These are phyloP conservation scores for Mythimna ferrago DNA, from an alignment of 2,888 invertebrate species.

Conservation along the genomic window DNA sequence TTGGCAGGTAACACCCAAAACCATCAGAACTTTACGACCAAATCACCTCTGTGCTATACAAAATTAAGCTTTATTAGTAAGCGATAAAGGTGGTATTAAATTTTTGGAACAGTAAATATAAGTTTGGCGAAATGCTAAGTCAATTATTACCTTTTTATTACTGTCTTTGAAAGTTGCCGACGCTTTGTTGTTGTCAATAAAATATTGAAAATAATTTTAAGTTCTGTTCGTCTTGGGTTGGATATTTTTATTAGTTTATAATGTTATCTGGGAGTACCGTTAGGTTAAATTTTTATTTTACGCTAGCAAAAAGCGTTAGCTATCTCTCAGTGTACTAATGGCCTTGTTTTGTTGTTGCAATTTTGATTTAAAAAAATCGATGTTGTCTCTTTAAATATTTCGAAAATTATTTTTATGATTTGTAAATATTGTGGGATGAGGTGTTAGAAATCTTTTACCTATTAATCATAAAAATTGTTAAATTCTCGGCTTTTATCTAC, in stretches of 20 bases:
- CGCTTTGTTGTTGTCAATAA: conserved; percentile 73
- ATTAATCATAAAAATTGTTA: too few species aligned
- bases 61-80: conserved; percentile 44
- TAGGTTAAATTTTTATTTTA: conserved; percentile 58
- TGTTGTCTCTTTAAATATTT: too few species aligned
- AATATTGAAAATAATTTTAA: conserved; percentile 72
- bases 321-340: conserved; percentile 41
- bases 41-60: background rate
- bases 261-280: conserved; percentile 69
- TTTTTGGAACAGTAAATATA: conserved; percentile 36
- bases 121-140: conserved; percentile 64
- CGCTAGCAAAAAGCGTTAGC: conserved; percentile 33
- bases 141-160: conserved; percentile 81
- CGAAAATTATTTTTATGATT: too few species aligned
- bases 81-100: background rate
- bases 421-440: too few species aligned
- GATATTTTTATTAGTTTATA: conserved; percentile 76
- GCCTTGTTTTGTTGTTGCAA: conserved; percentile 8
- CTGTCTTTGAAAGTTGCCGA: conserved; percentile 77
- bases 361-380: background rate
- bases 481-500: too few species aligned
- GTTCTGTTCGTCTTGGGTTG: conserved; percentile 60
- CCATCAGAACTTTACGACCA: conserved; percentile 32
- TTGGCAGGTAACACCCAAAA: conserved; percentile 67
- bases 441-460: too few species aligned